Evolutionary conservation across 2,888 invertebrate genomes (phyloP), one percentile per base, ranked within the genome.

Genomic region (Ypsolopha scabrella): DNA sequence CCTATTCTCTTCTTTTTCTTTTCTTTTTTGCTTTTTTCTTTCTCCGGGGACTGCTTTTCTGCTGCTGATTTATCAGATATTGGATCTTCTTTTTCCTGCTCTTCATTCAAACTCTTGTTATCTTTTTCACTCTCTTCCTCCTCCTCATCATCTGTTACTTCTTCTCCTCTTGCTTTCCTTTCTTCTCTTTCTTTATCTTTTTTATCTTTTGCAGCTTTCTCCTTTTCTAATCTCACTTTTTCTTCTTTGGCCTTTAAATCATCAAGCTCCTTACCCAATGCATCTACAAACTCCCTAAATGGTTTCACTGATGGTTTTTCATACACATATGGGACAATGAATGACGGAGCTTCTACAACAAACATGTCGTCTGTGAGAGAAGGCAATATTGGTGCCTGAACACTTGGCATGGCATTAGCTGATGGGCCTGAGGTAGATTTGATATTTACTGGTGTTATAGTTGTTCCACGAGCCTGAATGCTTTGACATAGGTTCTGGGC

Each of bases 291-390:
- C 57, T 93, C 91, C 68, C 91, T 92, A 55, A 96, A 89, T 55
- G 93, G 93, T 66, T 93, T 92, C 1, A 93, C 80, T 0, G 96
- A 95, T 24, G 95, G 94, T 73, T 96, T 96, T 74, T 96, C 96
- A 80, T 96, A 96, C 10, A 96, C 94, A 75, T 96, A 96, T 39
- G 96, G 96, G 58, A 96, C 96, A 72, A 96, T 96, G 68, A 96
- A 96, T 39, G 95, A 95, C 8, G 96, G 96, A 35, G 96, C 96
- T 80, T 96, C 96, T 33, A 96, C 93, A 33, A 96, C 95, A 80
- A 94, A 96, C 93, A 96, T 95, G 62, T 96, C 95, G 75, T 96
- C 96, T 39, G 95, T 95, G 24, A 96, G 79, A 10, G 94, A 94
- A 11, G 95, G 95, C 63, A 96, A 75, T 58, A 95, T 85, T 53